Base-by-base conservation (phyloP, 2,113 vertebrate species). In the Oncorhynchus clarkii region DNA sequence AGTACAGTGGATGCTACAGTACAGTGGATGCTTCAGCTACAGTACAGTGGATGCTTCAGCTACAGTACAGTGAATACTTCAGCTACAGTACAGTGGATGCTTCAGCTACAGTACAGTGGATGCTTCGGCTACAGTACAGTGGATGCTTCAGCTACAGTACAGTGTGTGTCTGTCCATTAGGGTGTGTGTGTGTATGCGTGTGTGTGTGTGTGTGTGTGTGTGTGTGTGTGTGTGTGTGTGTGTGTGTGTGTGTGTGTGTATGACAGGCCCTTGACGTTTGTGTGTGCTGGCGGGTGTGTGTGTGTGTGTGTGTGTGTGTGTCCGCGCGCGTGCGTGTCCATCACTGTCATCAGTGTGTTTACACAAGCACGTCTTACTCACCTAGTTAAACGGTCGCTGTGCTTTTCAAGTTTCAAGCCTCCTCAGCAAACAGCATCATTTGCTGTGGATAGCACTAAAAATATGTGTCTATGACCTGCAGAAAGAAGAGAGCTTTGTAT, bases 361-460 rank as follows among this genome's bases (percentile, higher is more conserved):
- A n/a, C 8, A 62, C 59, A 62, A 62, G 13, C 14, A 18, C 4
- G 5, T 54, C 51, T 54, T 54, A 18, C 51, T 54, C 51, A 18
- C 16, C 51, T 18, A 54, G 51, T 18, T 54, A 13, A 54, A 54
- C 4, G 51, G 4, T 16, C 4, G n/a, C 5, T 62, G 5, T 62
- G 59, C 59, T n/a, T n/a, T 62, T 20, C 6, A 62, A n/a, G 59
- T 5, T 54, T 54, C 51, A 54, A 54, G 51, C 51, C 51, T 54
- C 51, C 14, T 54, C 51, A 54, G 51, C 51, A 54, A 54, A 54
- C 51, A 54, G 1, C 51, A 54, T 14, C 51, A 62, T 62, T 70
- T 67, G 18, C 22, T 71, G 20, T 69, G 72, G 68, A 62, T 69
- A 27, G 54, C 67, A 69, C 29, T 39, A 74, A 11, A 70, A 27